A percentile compares a stretch with the other conserved stretches of the same genome.
These are phyloP conservation scores for Atlantisia rogersi DNA, from an alignment of 2,113 vertebrate genomes.

Conservation along the genomic window DNA sequence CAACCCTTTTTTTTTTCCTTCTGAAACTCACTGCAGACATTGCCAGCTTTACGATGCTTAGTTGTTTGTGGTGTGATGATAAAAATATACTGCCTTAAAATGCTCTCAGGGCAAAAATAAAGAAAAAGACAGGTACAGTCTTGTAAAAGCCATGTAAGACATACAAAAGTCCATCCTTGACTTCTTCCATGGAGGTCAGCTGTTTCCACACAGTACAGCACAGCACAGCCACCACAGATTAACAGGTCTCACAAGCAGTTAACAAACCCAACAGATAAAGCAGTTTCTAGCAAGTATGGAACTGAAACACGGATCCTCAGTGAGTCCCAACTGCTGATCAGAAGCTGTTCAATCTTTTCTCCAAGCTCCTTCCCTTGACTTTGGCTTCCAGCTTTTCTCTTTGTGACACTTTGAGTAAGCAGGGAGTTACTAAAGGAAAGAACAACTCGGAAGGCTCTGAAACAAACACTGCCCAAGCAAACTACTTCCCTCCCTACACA, in stretches of 20 bases:
- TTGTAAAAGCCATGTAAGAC: not conserved
- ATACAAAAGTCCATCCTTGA: not conserved
- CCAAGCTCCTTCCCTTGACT: not conserved
- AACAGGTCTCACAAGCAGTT: not conserved
- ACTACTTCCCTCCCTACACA: not conserved
- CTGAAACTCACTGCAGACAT: not conserved
- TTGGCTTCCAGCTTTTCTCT: not conserved
- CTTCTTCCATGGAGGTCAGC: not conserved
- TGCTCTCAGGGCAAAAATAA: no score
- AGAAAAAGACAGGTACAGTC: not conserved
- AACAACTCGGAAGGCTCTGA: not conserved
- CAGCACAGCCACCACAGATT: not conserved
- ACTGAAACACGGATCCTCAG: fast-evolving
- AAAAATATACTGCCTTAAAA: not conserved
- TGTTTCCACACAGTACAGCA: not conserved
- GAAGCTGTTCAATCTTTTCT: not conserved
- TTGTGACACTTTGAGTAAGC: not conserved
- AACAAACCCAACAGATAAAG: not conserved
- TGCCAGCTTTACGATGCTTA: not conserved
- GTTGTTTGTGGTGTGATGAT: not conserved
- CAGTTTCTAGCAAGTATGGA: not conserved
- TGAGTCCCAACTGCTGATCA: not conserved
- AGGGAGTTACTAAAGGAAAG: not conserved
- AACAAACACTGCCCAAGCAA: not conserved
- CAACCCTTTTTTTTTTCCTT: not conserved